A percentile compares a stretch with the other conserved stretches of the same genome.
These are phyloP conservation scores for Vanessa cardui DNA, from an alignment of 2,888 invertebrate species.

Conservation along the genomic window DNA sequence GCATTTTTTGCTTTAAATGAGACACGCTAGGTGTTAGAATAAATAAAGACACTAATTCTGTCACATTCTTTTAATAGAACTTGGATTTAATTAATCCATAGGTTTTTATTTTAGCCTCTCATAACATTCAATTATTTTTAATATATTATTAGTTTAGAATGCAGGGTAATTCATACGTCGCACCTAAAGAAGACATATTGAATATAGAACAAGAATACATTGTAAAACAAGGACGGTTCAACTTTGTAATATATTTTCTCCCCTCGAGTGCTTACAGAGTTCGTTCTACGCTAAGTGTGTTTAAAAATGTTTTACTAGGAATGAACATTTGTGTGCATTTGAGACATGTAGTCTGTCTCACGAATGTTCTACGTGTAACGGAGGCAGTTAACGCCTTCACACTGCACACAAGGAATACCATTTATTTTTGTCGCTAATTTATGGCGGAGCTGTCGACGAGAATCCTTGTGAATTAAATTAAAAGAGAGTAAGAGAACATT, in stretches of 20 bases:
- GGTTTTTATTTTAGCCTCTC: too few relatives aligned
- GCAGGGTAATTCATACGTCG: neutral
- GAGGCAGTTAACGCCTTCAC: constrained; percentile 59
- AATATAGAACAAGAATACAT: neutral
- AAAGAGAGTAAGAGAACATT: neutral
- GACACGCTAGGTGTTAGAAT: constrained; percentile 64
- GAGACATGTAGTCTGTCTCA: constrained; percentile 31
- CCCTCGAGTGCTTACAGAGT: constrained; percentile 12
- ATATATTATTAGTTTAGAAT: too few relatives aligned
- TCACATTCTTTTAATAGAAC: constrained; percentile 13
- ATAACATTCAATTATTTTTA: too few relatives aligned
- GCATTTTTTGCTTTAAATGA: constrained; percentile 69
- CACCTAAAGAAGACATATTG: neutral
- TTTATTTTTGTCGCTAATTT: constrained; percentile 72
- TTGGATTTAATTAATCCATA: neutral
- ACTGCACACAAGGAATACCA: constrained; percentile 52
- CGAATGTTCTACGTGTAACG: constrained; percentile 36
- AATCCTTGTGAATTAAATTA: constrained; percentile 7
- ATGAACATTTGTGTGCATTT: constrained; percentile 22
- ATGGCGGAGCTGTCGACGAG: constrained; percentile 45
- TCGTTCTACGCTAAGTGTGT: constrained; percentile 9
- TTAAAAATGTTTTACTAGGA: constrained; percentile 35
- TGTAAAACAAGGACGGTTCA: constrained; percentile 1
- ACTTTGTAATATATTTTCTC: constrained; percentile 22
- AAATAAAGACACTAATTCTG: constrained; percentile 37